Percentiles rank a stretch among this genome's conserved stretches.
Evolutionary conservation across 2,797 vertebrate genomes (phyloP).

Genomic region (Poeciliopsis infans): DNA sequence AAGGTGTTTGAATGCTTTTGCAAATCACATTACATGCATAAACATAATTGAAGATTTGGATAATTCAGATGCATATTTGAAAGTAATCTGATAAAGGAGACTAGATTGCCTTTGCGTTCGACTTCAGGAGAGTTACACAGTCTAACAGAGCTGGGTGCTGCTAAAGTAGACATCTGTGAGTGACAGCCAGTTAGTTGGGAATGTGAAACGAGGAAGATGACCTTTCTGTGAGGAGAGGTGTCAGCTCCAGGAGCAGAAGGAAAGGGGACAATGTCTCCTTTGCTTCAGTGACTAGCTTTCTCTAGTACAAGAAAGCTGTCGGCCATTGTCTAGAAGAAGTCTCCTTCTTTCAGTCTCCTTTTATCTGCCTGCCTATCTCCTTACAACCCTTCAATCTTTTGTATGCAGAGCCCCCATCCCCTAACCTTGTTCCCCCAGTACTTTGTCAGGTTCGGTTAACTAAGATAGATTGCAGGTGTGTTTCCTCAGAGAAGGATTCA

Average conservation of each 20-base stretch:
- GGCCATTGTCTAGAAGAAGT: slow-evolving; percentile 61
- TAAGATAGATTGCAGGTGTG: slow-evolving; percentile 73
- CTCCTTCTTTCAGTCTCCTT: slow-evolving; percentile 50
- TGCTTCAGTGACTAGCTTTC: slow-evolving; percentile 65
- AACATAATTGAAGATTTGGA: not conserved
- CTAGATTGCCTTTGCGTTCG: not conserved
- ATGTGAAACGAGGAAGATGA: slow-evolving; percentile 48
- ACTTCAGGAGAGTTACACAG: slow-evolving; percentile 27
- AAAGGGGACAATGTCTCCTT: slow-evolving; percentile 59
- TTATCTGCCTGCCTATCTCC: slow-evolving; percentile 52
- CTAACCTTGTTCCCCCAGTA: slow-evolving; percentile 9
- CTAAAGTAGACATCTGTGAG: slow-evolving; percentile 56
- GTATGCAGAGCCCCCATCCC: slow-evolving; percentile 25
- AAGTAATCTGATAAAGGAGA: not conserved
- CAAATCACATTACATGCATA: not conserved
- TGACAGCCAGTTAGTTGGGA: slow-evolving; percentile 60
- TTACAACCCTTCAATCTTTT: slow-evolving; percentile 31
- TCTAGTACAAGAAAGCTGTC: slow-evolving; percentile 61
- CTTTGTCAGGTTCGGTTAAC: slow-evolving; percentile 64
- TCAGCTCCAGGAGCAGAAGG: slow-evolving; percentile 59
- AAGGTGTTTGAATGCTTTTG: not conserved
- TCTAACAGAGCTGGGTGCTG: slow-evolving; percentile 27
- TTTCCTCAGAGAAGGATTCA: slow-evolving; percentile 59
- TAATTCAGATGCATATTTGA: not conserved
- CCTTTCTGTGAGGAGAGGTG: slow-evolving; percentile 60